These are phyloP conservation scores for Agriotes lineatus DNA, from an alignment of 2,888 invertebrate genomes.

Conservation along the genomic window DNA sequence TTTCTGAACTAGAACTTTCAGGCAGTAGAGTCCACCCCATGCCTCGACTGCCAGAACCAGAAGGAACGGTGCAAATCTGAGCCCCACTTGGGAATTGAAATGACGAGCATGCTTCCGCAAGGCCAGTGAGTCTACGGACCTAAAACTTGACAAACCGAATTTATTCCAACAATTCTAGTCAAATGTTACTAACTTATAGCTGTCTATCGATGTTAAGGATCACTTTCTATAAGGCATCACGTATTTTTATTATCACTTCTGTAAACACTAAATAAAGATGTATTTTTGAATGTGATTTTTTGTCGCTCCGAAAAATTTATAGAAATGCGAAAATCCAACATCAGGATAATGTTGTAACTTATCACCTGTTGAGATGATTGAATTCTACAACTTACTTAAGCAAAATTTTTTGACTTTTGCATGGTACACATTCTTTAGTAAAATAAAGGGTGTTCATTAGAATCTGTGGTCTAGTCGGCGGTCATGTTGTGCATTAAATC, in stretches of 20 bases:
- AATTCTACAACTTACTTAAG: too few species aligned
- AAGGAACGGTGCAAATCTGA: conserved; percentile 50
- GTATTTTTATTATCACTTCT: conserved; percentile 17
- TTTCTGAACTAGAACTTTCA: too few species aligned
- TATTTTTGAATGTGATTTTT: not conserved
- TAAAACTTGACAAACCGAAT: conserved; percentile 10
- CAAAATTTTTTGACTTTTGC: too few species aligned
- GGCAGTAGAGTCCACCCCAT: conserved; percentile 49
- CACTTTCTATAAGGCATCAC: not conserved
- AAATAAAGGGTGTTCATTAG: too few species aligned
- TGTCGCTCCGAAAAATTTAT: too few species aligned
- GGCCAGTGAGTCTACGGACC: conserved; percentile 15
- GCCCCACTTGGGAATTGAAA: conserved; percentile 54
- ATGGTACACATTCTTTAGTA: too few species aligned
- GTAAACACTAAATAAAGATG: conserved; percentile 9
- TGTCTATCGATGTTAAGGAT: not conserved
- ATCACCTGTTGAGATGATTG: too few species aligned
- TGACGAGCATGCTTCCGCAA: conserved; percentile 52
- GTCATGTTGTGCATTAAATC: too few species aligned
- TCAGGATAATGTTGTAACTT: too few species aligned
- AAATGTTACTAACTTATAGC: conserved; percentile 11
- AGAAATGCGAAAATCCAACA: too few species aligned
- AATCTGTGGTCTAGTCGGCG: too few species aligned
- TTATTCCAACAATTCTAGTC: conserved; percentile 19
- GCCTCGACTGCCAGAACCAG: conserved; percentile 40